Conservation (phyloP, 2,888 invertebrate species). For the Cephus sareptanus region DNA sequence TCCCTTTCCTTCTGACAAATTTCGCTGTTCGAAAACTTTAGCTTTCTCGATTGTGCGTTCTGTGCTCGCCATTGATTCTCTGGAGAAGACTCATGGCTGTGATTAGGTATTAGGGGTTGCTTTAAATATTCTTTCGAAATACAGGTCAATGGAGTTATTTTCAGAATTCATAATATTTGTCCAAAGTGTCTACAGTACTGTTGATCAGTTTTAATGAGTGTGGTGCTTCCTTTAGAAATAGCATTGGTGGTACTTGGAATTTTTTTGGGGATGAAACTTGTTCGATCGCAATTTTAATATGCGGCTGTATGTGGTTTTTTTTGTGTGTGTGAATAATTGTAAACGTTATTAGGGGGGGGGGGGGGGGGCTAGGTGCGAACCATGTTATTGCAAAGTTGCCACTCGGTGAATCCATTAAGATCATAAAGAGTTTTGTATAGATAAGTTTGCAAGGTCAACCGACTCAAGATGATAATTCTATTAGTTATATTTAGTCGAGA, state of each 20-base stretch:
- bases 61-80: neutral
- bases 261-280: too few relatives aligned
- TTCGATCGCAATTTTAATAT: too few relatives aligned
- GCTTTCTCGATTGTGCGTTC: neutral
- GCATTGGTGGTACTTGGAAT: neutral
- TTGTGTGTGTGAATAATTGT: neutral
- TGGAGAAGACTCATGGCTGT: neutral
- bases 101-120: neutral
- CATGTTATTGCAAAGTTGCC: neutral
- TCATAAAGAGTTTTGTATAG: too few relatives aligned
- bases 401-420: neutral
- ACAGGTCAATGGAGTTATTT: neutral
- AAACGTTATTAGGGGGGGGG: neutral
- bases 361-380: neutral
- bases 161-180: neutral
- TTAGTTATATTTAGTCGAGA: neutral
- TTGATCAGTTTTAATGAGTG: too few relatives aligned
- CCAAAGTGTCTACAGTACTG: neutral
- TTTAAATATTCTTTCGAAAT: neutral
- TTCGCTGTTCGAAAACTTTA: neutral
- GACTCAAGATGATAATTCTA: neutral
- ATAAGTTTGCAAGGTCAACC: neutral
- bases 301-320: too few relatives aligned
- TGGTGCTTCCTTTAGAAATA: too few relatives aligned
- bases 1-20: slow-evolving; percentile 20